These are phyloP conservation scores for Enteromius anoplus DNA, from an alignment of 2,797 vertebrate genomes.

Conservation along the genomic window DNA sequence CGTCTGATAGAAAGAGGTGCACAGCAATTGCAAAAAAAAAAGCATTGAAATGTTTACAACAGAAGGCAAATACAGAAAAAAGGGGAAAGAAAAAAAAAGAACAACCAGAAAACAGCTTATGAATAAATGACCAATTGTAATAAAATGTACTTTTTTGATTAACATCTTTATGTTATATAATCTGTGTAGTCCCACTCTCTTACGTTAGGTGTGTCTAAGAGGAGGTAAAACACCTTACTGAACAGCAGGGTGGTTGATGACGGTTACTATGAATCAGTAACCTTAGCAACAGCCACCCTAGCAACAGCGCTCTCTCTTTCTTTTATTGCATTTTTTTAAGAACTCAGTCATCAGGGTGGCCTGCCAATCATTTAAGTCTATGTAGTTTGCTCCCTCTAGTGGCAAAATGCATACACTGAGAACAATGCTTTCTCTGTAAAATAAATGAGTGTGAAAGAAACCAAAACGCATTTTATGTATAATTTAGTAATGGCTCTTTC, in stretches of 20 bases:
- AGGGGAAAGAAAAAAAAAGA: background rate
- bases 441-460: background rate
- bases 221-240: constrained; percentile 60
- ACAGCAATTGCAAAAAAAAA: constrained; percentile 10
- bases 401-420: constrained; percentile 50
- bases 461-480: background rate
- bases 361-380: constrained; percentile 73
- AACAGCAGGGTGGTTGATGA: constrained; percentile 73
- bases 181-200: constrained; percentile 24
- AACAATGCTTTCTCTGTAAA: constrained; percentile 40
- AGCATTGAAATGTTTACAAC: background rate
- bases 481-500: background rate
- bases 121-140: background rate
- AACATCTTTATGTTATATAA: background rate
- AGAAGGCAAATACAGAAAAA: background rate
- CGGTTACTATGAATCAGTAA: constrained; percentile 70
- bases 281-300: constrained; percentile 79
- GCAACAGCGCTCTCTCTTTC: constrained; percentile 75
- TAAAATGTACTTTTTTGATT: background rate
- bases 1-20: constrained; percentile 65
- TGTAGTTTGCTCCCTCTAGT: constrained; percentile 62
- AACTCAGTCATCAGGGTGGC: constrained; percentile 71
- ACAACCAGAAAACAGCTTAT: background rate
- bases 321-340: constrained; percentile 74
- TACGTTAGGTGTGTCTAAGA: constrained; percentile 50